Evolutionary conservation across 37 sponge, comb jelly and placozoan species (phyloP), one percentile per base, ranked within the genome.

Genomic region (Aplysina aerophoba): DNA sequence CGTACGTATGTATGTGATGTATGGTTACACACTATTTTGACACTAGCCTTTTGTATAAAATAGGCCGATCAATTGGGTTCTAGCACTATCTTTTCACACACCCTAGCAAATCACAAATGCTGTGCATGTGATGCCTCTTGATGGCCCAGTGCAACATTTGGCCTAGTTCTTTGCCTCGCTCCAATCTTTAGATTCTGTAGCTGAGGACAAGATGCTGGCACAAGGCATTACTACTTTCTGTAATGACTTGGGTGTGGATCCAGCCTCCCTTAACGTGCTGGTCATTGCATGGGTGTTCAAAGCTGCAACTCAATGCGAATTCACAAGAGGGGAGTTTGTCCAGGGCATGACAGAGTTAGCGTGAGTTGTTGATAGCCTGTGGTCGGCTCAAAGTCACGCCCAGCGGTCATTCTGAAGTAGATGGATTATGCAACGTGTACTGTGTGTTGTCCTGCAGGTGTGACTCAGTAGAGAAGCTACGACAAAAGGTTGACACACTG

Each of bases 201-300:
- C 90, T 0, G 98, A 95, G 17, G 98, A 97, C 72, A 97, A 97
- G 66, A 97, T 97, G 88, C 63, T 95, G 37, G 98, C 95, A 1
- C 91, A 93, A 21, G 98, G 98, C 0, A 85, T 97, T 35, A 85
- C 88, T 68, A 67, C 89, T 24, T 97, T 97, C 69, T 93, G 94
- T 59, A 92, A 91, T 2, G 95, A 95, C 31, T 56, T 89, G 6
- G 50, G 77, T 24, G 73, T 97, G 34, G 98, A 97, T 60, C 98
- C 98, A 8, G 84, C 90, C 38, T 88, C 93, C 37, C 82, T 89
- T 0, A 90, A 91, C 5, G 96, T 97, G 13, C 88, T 97, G 11
- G 87, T 97, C 19, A n/a, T 97, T 27, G 98, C 98, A 19, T 97
- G 98, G 98, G 55, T 58, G 34, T 81, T 25, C 61, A 84, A 53